Conservation (phyloP, 2,113 vertebrate genomes). For the Anseranas semipalmata region DNA sequence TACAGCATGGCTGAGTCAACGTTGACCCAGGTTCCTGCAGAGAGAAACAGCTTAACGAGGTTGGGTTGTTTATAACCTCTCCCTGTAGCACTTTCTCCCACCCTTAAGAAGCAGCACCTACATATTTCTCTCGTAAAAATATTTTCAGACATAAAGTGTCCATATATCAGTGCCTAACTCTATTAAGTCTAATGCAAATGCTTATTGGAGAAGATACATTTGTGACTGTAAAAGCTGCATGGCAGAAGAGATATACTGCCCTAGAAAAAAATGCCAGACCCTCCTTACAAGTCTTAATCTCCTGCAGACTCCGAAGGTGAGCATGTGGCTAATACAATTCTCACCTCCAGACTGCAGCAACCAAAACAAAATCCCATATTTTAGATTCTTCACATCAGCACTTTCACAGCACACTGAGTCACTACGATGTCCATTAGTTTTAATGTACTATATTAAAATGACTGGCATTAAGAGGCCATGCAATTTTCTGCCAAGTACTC, state of each 20-base stretch:
- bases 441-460: not conserved
- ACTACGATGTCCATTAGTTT: not conserved
- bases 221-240: not conserved
- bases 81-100: not conserved
- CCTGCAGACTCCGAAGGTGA: not conserved
- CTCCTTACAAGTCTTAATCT: not conserved
- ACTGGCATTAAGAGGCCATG: not conserved
- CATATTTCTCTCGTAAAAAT: accelerated
- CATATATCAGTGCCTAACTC: accelerated
- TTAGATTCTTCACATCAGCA: not conserved
- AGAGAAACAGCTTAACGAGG: not conserved
- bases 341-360: not conserved
- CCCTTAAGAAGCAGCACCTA: not conserved
- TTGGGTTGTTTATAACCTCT: not conserved
- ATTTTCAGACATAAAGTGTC: not conserved
- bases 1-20: not conserved
- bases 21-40: not conserved
- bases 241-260: not conserved
- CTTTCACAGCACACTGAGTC: not conserved
- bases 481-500: slow-evolving; percentile 8
- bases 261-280: not conserved
- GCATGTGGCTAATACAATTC: accelerated
- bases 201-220: not conserved
- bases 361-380: not conserved
- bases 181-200: accelerated